phyloP scores from a whole-genome alignment of 1,140 invertebrate genomes.

The Archivesica marissinica region DNA sequence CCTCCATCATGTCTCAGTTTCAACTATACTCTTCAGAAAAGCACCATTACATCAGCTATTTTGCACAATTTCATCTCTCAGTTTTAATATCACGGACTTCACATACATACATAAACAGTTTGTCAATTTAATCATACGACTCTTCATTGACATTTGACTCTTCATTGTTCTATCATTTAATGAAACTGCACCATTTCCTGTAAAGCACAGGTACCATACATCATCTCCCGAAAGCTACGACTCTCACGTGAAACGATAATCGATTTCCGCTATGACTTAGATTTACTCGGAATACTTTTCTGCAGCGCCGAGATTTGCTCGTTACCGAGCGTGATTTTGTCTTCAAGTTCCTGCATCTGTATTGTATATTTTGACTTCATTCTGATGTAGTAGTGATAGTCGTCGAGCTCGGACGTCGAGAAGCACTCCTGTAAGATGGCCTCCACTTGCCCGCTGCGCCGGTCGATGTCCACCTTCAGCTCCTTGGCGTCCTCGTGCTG shows the following conservation, averaged over 20 bases:
- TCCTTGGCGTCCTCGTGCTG: slow-evolving; percentile 94
- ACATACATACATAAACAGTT: too few species aligned
- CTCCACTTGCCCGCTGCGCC: slow-evolving; percentile 90
- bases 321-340: slow-evolving; percentile 94
- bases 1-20: too few species aligned
- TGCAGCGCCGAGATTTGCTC: slow-evolving; percentile 88
- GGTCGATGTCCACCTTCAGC: slow-evolving; percentile 93
- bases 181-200: too few species aligned
- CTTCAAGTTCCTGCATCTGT: slow-evolving; percentile 92
- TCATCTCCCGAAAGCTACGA: neutral
- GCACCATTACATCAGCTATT: too few species aligned
- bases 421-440: slow-evolving; percentile 91
- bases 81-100: too few species aligned
- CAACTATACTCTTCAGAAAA: too few species aligned
- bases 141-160: too few species aligned
- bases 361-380: slow-evolving; percentile 96
- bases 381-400: slow-evolving; percentile 95
- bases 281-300: slow-evolving; percentile 78
- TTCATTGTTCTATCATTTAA: too few species aligned
- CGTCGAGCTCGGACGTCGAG: slow-evolving; percentile 90
- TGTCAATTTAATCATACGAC: too few species aligned
- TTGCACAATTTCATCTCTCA: too few species aligned
- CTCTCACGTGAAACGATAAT: neutral
- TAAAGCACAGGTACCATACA: too few species aligned
- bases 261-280: neutral